Conservation (phyloP, 2,113 vertebrate genomes). For the Girardinichthys multiradiatus region DNA sequence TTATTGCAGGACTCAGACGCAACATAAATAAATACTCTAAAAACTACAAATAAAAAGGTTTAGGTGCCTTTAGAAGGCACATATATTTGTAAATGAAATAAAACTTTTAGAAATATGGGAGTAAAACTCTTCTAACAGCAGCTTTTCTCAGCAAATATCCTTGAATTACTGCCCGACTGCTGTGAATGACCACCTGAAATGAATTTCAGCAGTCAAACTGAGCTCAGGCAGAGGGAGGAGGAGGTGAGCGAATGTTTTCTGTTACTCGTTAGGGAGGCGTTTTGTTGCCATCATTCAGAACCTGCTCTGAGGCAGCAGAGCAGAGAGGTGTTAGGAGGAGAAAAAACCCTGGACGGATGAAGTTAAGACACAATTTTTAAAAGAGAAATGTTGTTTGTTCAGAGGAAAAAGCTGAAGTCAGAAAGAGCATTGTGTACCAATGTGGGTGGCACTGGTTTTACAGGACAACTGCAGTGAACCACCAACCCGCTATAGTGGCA, state of each 20-base stretch:
- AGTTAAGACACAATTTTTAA: not conserved
- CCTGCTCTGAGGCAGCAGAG: slow-evolving; percentile 32
- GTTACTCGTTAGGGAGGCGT: slow-evolving; percentile 27
- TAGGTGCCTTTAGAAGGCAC: not conserved
- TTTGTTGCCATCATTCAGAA: slow-evolving; percentile 20
- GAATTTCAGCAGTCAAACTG: slow-evolving; percentile 9
- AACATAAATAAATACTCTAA: slow-evolving; percentile 21
- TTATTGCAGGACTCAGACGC: not conserved
- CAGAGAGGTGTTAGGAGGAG: not conserved
- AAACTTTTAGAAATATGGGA: not conserved
- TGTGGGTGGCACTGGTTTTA: slow-evolving; percentile 13
- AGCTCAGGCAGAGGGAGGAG: slow-evolving; percentile 1
- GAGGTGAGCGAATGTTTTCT: slow-evolving; percentile 14
- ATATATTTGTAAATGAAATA: not conserved
- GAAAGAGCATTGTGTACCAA: not conserved
- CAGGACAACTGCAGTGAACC: slow-evolving; percentile 1
- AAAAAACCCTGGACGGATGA: not conserved
- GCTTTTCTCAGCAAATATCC: not conserved
- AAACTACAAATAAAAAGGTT: not conserved
- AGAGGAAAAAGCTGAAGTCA: slow-evolving; percentile 13
- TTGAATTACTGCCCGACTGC: slow-evolving; percentile 11
- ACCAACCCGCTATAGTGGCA: slow-evolving; percentile 6
- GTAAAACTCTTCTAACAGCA: not conserved
- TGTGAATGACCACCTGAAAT: slow-evolving; percentile 20
- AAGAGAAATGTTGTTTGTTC: slow-evolving; percentile 17